phyloP scores from a whole-genome alignment of 2,113 vertebrate species.

The Tilapia sparmanii region DNA sequence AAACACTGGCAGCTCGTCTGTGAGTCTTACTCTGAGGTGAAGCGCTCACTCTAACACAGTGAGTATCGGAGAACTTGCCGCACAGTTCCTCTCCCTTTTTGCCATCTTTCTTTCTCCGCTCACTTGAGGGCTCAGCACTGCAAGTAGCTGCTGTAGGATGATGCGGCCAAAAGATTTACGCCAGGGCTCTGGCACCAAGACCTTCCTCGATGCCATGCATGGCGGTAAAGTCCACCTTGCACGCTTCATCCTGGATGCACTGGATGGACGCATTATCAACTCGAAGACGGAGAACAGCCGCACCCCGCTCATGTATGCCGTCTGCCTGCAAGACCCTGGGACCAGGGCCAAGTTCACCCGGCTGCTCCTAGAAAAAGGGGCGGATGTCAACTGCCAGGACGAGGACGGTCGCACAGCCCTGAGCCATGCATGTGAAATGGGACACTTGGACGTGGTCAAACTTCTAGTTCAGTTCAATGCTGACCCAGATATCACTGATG shows the following conservation, averaged over 20 bases:
- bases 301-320: constrained; percentile 83
- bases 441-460: constrained; percentile 81
- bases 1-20: constrained; percentile 64
- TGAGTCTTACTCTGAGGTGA: constrained; percentile 64
- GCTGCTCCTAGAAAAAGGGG: constrained; percentile 83
- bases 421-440: constrained; percentile 82
- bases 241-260: constrained; percentile 85
- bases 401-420: constrained; percentile 81
- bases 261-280: constrained; percentile 86
- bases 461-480: constrained; percentile 85
- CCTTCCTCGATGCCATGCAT: constrained; percentile 86
- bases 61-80: constrained; percentile 15
- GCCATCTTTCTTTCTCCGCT: not conserved
- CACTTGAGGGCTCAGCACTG: not conserved
- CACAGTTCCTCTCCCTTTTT: constrained; percentile 10
- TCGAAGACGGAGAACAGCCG: constrained; percentile 81
- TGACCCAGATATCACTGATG: constrained; percentile 79
- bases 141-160: constrained; percentile 61
- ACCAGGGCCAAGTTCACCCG: constrained; percentile 77
- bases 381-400: constrained; percentile 81
- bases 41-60: constrained; percentile 41
- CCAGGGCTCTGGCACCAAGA: constrained; percentile 84
- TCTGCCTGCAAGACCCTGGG: constrained; percentile 74
- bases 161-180: constrained; percentile 84
- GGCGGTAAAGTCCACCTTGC: constrained; percentile 85